Evolutionary conservation across 2,113 vertebrate species (phyloP).

Genomic region (Anarrhichthys ocellatus): DNA sequence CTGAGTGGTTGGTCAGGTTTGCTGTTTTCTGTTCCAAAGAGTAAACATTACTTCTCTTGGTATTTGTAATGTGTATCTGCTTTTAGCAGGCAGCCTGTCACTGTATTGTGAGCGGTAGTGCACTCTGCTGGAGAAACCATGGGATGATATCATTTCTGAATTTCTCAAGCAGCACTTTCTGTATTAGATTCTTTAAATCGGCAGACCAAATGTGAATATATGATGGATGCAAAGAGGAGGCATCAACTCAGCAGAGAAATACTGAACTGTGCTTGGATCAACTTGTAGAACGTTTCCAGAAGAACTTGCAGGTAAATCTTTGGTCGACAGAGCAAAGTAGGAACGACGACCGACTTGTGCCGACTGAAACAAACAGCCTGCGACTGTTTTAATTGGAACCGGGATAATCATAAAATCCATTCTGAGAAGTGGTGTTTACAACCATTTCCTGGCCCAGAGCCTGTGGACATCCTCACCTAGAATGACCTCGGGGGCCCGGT

Average conservation of each 20-base stretch:
- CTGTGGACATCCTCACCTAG: conserved; percentile 85
- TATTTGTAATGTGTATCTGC: neutral
- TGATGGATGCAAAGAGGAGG: neutral
- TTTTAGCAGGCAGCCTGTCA: too few relatives aligned
- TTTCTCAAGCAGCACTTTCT: neutral
- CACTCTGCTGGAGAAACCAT: neutral
- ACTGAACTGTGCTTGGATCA: neutral
- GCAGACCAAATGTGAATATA: neutral
- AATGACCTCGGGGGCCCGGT: conserved; percentile 95
- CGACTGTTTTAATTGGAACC: neutral
- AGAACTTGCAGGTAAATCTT: neutral
- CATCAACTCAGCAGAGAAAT: neutral
- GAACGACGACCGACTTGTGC: neutral
- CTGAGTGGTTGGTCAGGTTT: neutral
- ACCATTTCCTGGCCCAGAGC: neutral
- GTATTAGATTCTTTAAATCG: neutral
- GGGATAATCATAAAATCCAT: neutral
- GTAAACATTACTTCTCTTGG: neutral
- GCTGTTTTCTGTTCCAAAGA: neutral
- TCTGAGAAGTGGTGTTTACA: neutral
- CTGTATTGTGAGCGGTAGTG: neutral
- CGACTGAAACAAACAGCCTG: neutral
- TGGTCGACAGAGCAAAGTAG: neutral
- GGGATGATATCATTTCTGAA: neutral
- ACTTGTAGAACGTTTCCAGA: neutral